Conservation (phyloP, 2,797 vertebrate genomes). For the Apogon talboti region DNA sequence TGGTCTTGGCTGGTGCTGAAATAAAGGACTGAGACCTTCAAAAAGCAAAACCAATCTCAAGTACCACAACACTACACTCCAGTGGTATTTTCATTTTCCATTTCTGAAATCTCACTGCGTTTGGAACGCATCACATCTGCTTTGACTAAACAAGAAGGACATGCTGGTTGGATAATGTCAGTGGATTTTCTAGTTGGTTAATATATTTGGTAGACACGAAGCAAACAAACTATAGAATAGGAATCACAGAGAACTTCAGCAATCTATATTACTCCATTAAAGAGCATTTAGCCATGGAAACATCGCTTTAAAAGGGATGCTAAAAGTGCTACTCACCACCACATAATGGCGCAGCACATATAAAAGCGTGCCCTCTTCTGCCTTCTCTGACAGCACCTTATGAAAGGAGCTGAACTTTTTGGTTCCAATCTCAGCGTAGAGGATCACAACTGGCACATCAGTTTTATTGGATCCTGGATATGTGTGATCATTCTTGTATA, state of each 20-base stretch:
- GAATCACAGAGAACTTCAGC: background rate
- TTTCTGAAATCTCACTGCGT: no score
- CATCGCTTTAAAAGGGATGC: background rate
- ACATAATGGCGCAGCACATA: conserved; percentile 96
- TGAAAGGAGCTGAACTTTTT: conserved; percentile 92
- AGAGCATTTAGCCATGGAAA: background rate
- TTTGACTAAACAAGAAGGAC: background rate
- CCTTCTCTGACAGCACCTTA: conserved; percentile 89
- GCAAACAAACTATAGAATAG: background rate
- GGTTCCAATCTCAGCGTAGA: conserved; percentile 96
- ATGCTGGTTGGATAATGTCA: background rate
- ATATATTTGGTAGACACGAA: background rate
- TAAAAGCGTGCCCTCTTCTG: conserved; percentile 84
- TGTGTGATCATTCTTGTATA: conserved; percentile 93
- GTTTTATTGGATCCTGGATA: conserved; percentile 87
- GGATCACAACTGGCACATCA: conserved; percentile 87
- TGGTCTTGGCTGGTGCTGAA: no score
- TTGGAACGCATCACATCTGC: background rate
- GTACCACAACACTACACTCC: no score
- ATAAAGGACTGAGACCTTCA: no score
- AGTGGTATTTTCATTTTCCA: background rate
- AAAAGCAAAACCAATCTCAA: no score
- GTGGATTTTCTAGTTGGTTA: background rate
- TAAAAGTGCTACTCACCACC: conserved; percentile 82
- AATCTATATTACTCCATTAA: conserved; percentile 3